Evolutionary conservation across 2,888 invertebrate species (phyloP).

Genomic region (Hypercompe scribonia): DNA sequence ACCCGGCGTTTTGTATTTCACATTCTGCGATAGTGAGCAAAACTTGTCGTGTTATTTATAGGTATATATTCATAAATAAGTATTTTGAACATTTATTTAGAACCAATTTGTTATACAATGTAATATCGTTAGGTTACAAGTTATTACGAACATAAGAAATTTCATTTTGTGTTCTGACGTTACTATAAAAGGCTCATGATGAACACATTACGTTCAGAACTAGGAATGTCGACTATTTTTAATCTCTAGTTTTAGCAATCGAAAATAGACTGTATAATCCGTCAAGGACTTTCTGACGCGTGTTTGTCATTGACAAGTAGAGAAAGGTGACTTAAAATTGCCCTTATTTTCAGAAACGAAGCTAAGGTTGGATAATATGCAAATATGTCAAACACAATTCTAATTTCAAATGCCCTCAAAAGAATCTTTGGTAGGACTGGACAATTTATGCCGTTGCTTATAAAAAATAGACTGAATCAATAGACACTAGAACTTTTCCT

Average conservation of each 20-base stretch:
- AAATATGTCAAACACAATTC: neutral
- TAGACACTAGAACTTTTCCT: no score
- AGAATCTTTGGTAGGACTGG: no score
- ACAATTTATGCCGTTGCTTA: no score
- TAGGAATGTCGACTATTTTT: neutral
- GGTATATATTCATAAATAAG: no score
- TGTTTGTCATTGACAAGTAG: neutral
- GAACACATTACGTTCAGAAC: neutral
- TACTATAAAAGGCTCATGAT: neutral
- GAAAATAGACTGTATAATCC: neutral
- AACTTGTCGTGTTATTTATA: neutral
- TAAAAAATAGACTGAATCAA: no score
- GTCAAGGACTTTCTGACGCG: neutral
- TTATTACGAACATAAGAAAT: neutral
- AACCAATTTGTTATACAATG: neutral
- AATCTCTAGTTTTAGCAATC: neutral
- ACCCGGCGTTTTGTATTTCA: conserved; percentile 16
- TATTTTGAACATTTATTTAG: no score
- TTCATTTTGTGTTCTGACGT: neutral
- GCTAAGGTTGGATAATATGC: neutral
- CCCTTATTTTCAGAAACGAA: neutral
- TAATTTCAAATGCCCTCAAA: neutral
- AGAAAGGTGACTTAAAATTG: neutral
- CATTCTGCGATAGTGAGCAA: conserved; percentile 7
- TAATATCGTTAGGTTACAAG: neutral